Conservation (phyloP, 2,113 vertebrate species). For the Tachysurus fulvidraco region DNA sequence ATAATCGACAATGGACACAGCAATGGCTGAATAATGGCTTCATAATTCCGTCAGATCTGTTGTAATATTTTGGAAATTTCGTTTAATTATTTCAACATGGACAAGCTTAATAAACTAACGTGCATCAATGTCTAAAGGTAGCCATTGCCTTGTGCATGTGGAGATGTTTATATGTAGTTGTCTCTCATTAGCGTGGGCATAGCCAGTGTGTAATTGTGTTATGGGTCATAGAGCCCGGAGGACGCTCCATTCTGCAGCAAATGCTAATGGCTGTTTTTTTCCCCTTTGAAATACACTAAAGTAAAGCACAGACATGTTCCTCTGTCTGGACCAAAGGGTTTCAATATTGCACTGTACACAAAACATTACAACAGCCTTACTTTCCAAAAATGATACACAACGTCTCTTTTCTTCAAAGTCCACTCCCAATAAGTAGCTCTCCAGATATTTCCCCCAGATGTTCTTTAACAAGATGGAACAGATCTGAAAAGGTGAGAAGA, state of each 20-base stretch:
- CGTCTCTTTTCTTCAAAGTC: conserved; percentile 29
- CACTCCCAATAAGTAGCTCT: conserved; percentile 33
- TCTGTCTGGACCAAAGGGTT: conserved; percentile 4
- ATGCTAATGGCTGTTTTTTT: conserved; percentile 48
- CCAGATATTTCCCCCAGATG: conserved; percentile 31
- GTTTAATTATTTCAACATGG: not conserved
- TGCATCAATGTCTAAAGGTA: not conserved
- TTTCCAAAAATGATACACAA: conserved; percentile 16
- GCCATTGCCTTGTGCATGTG: conserved; percentile 20
- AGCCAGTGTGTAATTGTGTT: conserved; percentile 44
- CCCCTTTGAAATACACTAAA: conserved; percentile 9
- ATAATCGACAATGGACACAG: conserved; percentile 9
- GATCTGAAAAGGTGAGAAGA: conserved; percentile 35
- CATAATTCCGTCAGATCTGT: not conserved
- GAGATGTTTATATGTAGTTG: conserved; percentile 26
- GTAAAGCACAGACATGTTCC: conserved; percentile 7
- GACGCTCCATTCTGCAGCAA: conserved; percentile 38
- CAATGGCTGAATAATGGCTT: conserved; percentile 17
- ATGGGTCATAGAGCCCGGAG: conserved; percentile 27
- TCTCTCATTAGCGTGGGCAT: not conserved
- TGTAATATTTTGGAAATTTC: conserved; percentile 19
- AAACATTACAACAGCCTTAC: conserved; percentile 28
- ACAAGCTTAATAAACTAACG: not conserved
- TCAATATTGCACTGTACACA: not conserved
- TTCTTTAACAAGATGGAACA: conserved; percentile 26